Conservation (phyloP, 1,140 invertebrate genomes). For the Tetramorium alpestre region DNA sequence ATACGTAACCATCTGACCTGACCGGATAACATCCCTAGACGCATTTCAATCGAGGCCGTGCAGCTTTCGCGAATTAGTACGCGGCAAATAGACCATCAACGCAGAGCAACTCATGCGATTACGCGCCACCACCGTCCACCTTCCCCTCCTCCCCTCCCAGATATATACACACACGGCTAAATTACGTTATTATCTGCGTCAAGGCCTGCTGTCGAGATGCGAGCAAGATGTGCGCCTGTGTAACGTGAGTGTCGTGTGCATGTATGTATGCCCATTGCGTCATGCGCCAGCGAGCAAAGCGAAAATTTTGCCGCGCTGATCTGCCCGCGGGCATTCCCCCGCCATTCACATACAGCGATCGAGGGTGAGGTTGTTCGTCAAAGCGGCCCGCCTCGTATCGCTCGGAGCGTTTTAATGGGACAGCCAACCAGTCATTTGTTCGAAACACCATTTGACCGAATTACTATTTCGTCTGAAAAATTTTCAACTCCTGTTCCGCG, state of each 20-base stretch:
- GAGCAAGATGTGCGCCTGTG: constrained; percentile 27
- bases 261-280: constrained; percentile 33
- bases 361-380: constrained; percentile 40
- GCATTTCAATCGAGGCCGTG: constrained; percentile 29
- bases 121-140: neutral
- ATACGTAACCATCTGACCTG: neutral
- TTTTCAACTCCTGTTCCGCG: neutral
- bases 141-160: neutral
- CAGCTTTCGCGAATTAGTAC: constrained; percentile 20
- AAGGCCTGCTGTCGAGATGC: constrained; percentile 45
- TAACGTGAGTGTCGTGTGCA: neutral
- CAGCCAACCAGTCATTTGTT: constrained; percentile 24
- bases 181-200: constrained; percentile 72
- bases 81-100: constrained; percentile 22
- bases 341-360: constrained; percentile 24
- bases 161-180: constrained; percentile 56
- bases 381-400: constrained; percentile 37
- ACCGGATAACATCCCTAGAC: constrained; percentile 14
- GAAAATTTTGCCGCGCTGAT: constrained; percentile 53
- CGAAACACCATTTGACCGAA: constrained; percentile 49
- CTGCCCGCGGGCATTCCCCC: constrained; percentile 42
- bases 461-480: constrained; percentile 43
- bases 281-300: constrained; percentile 60
- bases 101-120: constrained; percentile 42
- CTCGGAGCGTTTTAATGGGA: constrained; percentile 51